Evolutionary conservation across 2,113 vertebrate species (phyloP).

Genomic region (Sceloporus undulatus): DNA sequence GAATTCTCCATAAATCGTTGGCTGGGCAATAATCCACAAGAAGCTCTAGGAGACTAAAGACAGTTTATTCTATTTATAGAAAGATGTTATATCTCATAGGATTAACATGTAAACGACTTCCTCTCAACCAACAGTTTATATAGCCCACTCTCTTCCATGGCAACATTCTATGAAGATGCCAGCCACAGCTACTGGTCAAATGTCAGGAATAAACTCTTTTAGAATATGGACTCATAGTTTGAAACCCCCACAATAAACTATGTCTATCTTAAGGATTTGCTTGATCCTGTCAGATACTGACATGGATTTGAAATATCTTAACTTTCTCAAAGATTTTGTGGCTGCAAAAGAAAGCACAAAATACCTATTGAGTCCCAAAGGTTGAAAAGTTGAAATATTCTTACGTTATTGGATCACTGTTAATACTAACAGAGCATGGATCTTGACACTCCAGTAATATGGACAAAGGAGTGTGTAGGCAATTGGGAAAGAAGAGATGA

Average conservation of each 20-base stretch:
- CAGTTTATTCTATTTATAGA: background rate
- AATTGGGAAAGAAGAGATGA: background rate
- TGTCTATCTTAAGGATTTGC: background rate
- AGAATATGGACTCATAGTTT: too few species aligned
- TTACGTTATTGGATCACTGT: background rate
- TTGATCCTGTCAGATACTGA: background rate
- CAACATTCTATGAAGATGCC: too few species aligned
- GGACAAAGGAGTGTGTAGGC: background rate
- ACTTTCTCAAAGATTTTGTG: background rate
- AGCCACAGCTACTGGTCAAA: too few species aligned
- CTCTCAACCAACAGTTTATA: too few species aligned
- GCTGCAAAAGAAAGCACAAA: background rate
- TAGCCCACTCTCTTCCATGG: too few species aligned
- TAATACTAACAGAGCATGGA: background rate
- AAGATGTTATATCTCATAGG: background rate
- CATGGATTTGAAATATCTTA: background rate
- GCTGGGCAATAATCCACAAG: constrained; percentile 12
- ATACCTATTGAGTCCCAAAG: background rate
- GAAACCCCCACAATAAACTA: too few species aligned
- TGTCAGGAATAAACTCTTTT: too few species aligned
- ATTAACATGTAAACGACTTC: too few species aligned
- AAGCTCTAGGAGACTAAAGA: background rate
- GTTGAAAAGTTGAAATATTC: too few species aligned
- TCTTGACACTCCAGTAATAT: background rate
- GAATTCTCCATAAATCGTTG: constrained; percentile 45